These are phyloP conservation scores for Penaeus vannamei DNA, from an alignment of 1,140 invertebrate species.

Conservation along the genomic window DNA sequence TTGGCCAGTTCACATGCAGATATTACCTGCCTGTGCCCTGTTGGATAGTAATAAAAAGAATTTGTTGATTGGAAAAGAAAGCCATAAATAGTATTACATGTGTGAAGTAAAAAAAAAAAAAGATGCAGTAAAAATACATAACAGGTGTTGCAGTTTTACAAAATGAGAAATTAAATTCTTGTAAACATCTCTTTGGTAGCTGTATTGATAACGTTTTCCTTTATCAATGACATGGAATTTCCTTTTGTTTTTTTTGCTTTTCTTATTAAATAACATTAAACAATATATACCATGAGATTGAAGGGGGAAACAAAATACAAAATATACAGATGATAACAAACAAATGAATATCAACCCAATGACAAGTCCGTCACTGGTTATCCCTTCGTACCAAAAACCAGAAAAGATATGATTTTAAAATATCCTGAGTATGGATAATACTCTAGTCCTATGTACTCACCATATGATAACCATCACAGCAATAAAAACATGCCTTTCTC, in stretches of 20 bases:
- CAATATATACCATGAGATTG: slow-evolving; percentile 5
- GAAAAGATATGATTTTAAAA: neutral
- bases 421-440: too few relatives aligned
- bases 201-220: slow-evolving; percentile 44
- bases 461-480: slow-evolving; percentile 1
- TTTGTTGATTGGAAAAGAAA: too few relatives aligned
- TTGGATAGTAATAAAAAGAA: too few relatives aligned
- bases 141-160: slow-evolving; percentile 21
- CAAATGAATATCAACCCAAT: neutral
- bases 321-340: slow-evolving; percentile 41
- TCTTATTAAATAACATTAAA: slow-evolving; percentile 37
- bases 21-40: neutral
- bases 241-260: slow-evolving; percentile 27
- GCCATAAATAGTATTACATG: slow-evolving; percentile 24
- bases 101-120: slow-evolving; percentile 25
- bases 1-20: neutral
- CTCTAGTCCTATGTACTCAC: too few relatives aligned
- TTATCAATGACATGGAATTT: slow-evolving; percentile 23
- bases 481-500: neutral
- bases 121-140: slow-evolving; percentile 9
- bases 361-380: neutral
- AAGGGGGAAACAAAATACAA: slow-evolving; percentile 30
- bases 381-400: neutral
- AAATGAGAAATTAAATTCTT: slow-evolving; percentile 37
- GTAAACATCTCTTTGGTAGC: slow-evolving; percentile 52